Conservation (phyloP, 2,888 invertebrate species). For the Drosophila borealis region DNA sequence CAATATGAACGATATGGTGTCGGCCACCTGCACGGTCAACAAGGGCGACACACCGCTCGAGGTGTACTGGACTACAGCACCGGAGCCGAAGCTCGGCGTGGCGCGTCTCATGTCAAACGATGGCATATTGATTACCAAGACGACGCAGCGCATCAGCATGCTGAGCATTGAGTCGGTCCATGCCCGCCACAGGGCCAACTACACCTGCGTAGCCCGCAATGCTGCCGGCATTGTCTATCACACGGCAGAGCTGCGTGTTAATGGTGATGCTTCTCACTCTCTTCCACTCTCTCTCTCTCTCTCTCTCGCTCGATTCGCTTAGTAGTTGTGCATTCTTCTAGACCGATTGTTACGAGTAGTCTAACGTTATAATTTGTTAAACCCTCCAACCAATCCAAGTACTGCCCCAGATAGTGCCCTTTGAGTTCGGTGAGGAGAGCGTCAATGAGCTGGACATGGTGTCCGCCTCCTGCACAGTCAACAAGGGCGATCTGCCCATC, state of each 20-base stretch:
- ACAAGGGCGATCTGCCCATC: conserved; percentile 92
- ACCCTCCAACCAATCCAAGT: conserved; percentile 84
- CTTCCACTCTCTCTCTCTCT: background rate
- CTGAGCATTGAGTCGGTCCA: conserved; percentile 89
- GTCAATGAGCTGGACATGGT: conserved; percentile 89
- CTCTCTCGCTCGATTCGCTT: conserved; percentile 9
- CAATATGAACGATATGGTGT: conserved; percentile 91
- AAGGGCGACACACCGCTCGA: conserved; percentile 93
- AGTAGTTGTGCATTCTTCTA: conserved; percentile 26
- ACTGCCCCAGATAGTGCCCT: conserved; percentile 90
- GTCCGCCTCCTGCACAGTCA: conserved; percentile 89
- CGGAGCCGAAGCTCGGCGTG: conserved; percentile 86
- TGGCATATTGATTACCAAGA: conserved; percentile 87
- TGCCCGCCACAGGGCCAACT: conserved; percentile 90
- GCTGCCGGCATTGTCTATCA: conserved; percentile 89
- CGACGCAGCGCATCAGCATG: conserved; percentile 88
- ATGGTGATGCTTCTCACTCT: conserved; percentile 86
- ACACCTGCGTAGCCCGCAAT: conserved; percentile 91
- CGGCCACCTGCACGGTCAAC: conserved; percentile 89
- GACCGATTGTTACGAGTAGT: conserved; percentile 10
- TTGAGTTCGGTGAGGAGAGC: conserved; percentile 89
- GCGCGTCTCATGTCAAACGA: conserved; percentile 86
- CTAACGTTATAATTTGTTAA: conserved; percentile 41
- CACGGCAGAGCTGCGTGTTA: conserved; percentile 90
- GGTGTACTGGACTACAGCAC: conserved; percentile 88